Conservation (phyloP, 2,113 vertebrate species). For the Gymnocephalus cernua region DNA sequence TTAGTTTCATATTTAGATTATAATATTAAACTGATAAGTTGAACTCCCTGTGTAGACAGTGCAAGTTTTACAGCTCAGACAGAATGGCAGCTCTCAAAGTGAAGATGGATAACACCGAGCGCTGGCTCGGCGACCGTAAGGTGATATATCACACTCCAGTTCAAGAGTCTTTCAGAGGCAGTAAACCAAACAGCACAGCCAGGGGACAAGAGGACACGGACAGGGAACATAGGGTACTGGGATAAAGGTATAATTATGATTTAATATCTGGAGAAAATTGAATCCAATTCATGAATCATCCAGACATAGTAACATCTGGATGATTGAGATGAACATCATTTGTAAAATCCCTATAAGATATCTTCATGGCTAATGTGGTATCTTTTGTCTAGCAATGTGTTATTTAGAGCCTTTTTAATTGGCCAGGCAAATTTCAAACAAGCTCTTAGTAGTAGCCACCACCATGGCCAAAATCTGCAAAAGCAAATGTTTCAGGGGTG, state of each 20-base stretch:
- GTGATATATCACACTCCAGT: not conserved
- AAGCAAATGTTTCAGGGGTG: not conserved
- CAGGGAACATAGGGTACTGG: not conserved
- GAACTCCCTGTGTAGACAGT: not conserved
- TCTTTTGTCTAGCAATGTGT: not conserved
- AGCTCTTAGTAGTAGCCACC: not conserved
- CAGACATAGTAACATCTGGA: not conserved
- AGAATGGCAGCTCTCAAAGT: slow-evolving; percentile 10
- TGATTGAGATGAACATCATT: not conserved
- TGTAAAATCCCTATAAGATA: not conserved
- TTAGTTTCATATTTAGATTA: not conserved
- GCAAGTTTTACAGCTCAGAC: not conserved
- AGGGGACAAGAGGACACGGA: not conserved
- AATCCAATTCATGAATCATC: not conserved
- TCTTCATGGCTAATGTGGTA: not conserved
- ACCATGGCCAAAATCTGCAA: not conserved
- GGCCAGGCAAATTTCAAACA: not conserved
- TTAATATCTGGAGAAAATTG: not conserved
- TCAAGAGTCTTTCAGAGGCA: not conserved
- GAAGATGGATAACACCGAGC: slow-evolving; percentile 25
- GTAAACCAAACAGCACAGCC: not conserved
- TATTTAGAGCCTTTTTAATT: not conserved
- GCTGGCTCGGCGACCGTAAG: not conserved
- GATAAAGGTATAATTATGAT: not conserved
- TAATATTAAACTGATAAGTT: not conserved